Evolutionary conservation across 2,888 invertebrate genomes (phyloP).

Genomic region (Phorcus lineatus): DNA sequence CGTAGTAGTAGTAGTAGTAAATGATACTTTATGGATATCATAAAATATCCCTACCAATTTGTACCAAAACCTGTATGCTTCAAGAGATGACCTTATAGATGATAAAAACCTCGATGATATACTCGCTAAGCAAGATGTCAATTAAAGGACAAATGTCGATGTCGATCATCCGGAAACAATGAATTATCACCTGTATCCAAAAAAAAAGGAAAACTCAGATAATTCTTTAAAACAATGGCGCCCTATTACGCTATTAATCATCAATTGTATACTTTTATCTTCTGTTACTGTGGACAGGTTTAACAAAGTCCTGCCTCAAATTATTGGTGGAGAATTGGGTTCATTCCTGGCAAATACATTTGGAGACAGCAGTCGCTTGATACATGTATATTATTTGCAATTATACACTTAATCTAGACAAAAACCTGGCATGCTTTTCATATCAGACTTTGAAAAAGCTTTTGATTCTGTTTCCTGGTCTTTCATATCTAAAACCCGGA

Average conservation of each 20-base stretch:
- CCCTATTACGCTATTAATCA: conserved; percentile 20
- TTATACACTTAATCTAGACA: conserved; percentile 27
- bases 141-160: conserved; percentile 21
- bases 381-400: conserved; percentile 37
- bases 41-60: neutral
- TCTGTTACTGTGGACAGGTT: conserved; percentile 27
- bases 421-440: conserved; percentile 25
- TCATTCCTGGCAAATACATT: conserved; percentile 1
- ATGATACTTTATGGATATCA: neutral
- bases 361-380: conserved; percentile 27
- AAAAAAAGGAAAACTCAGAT: conserved; percentile 21
- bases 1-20: neutral
- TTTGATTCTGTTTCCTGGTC: conserved; percentile 32
- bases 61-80: neutral
- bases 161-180: conserved; percentile 33
- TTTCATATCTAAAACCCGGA: conserved; percentile 27
- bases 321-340: conserved; percentile 30
- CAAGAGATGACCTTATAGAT: neutral
- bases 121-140: conserved; percentile 4
- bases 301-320: conserved; percentile 11
- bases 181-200: conserved; percentile 38
- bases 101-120: neutral
- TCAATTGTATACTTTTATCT: conserved; percentile 33
- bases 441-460: conserved; percentile 38
- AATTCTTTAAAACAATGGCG: conserved; percentile 40